Evolutionary conservation across 2,888 invertebrate species (phyloP), one percentile per base, ranked within the genome.

Genomic region (Oscheius sp.): DNA sequence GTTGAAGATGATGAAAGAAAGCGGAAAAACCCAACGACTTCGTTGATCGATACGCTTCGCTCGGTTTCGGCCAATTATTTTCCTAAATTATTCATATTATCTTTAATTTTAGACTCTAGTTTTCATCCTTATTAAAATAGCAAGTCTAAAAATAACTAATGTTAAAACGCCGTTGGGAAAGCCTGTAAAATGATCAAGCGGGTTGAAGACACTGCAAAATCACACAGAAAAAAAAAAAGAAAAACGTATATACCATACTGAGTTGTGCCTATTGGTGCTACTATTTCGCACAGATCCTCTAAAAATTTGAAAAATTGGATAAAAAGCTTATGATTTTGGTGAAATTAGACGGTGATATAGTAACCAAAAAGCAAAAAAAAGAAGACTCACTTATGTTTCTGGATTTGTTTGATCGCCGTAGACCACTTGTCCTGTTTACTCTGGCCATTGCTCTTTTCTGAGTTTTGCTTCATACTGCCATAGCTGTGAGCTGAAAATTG

Each of bases 21-120:
- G 63, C 5, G 85, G 85, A 59, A 85, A 85, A 17, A 81, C 71
- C 82, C 83, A 83, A 45, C 85, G 73, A 54, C 80, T 82, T 56
- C 78, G 75, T 56, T 82, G 82, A 68, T 85, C 85, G 62, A 85
- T 85, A 62, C 74, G 74, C 71, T 83, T 83, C 2, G 85, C 85
- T 38, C 82, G 75, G 61, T 83, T 81, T 9, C 83, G 59, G 1
- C 83, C 84, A 28, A 77, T 76, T 41, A 80, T 78, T 67, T 83
- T 80, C 64, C 84, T 82, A 68, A 64, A 82, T 77, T 30, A 8
- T 14, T 26, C 2, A n/a, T 2, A 8, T 38, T 36, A 22, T 20
- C 41, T 36, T 12, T 32, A 17, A 45, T n/a, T 9, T 45, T 45
- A 6, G 45, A 45, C 17, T n/a, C n/a, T n/a, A n/a, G 8, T 36